Base-by-base conservation (phyloP, 2,888 invertebrate genomes). In the Diarsia rubi region DNA sequence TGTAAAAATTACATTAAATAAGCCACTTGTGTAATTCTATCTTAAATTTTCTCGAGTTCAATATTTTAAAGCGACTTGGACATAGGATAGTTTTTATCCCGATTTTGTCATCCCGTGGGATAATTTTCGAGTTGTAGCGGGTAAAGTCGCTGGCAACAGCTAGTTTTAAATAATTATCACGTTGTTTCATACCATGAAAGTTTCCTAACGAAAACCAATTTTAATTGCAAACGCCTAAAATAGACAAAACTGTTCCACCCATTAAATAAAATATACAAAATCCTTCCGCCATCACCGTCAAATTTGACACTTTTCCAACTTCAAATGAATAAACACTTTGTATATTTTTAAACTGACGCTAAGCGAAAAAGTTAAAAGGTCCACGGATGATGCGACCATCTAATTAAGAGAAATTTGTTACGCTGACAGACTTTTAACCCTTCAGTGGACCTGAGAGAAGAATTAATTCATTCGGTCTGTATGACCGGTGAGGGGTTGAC, bases 371-470 rank as follows among this genome's bases (percentile, higher is more conserved):
- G 82, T 86, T 86, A 82, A 83, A 83, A 85, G 80, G 83, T 78
- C 78, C 71, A 63, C 37, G 37, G 37, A 37, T n/a, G 80, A 79
- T 79, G 83, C 81, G 84, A 80, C 82, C 75, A 81, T 81, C 86
- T 90, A 90, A 90, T 90, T 89, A 89, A 87, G 86, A 82, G 85
- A 82, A 86, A 90, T 90, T 90, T 88, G 90, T 86, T 84, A 84
- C 84, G 86, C 75, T 85, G 85, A 86, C 88, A 88, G 79, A 81
- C 74, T 81, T 86, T 81, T 80, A 81, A 88, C 87, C 88, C 86
- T 86, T 79, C 82, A 85, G 75, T 69, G 78, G 86, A 75, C 76
- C 78, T 59, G 75, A 24, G 67, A 71, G 86, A 73, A 78, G 83
- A 88, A 89, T 88, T 88, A 87, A 87, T 85, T 87, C 85, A 85